Evolutionary conservation across 2,888 invertebrate species (phyloP).

Genomic region (Morpho deidamia): DNA sequence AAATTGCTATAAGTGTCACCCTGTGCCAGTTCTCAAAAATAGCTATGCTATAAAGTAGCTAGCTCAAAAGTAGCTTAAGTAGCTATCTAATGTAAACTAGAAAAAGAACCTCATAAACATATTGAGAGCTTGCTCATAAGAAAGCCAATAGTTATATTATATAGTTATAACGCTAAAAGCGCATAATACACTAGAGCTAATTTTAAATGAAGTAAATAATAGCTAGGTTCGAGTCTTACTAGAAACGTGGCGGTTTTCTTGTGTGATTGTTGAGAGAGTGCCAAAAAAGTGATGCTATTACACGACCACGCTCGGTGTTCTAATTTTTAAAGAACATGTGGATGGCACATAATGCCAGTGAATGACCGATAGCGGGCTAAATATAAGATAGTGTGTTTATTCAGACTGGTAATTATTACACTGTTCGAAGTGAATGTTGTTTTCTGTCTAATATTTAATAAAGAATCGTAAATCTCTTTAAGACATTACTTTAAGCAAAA

Average conservation of each 20-base stretch:
- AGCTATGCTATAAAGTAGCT: no score
- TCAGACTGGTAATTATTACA: constrained; percentile 11
- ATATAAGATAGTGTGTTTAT: constrained; percentile 16
- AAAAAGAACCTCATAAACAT: no score
- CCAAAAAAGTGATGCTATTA: constrained; percentile 49
- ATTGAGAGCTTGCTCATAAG: no score
- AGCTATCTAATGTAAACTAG: no score
- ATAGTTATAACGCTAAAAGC: no score
- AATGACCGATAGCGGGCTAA: constrained; percentile 55
- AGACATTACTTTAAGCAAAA: no score
- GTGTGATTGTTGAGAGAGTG: constrained; percentile 48
- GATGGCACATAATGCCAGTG: constrained; percentile 30
- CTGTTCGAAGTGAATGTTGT: constrained; percentile 11
- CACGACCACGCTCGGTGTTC: constrained; percentile 22
- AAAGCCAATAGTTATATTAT: no score
- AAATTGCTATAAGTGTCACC: no score
- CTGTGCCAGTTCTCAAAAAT: no score
- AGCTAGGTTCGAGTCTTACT: not conserved
- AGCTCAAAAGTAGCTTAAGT: no score
- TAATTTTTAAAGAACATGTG: constrained; percentile 39
- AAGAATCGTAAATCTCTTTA: no score
- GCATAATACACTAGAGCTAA: not conserved
- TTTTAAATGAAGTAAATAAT: constrained; percentile 1
- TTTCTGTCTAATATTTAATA: not conserved
- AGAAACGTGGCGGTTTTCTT: constrained; percentile 23